phyloP scores from a whole-genome alignment of 2,888 invertebrate species.

The Aporophyla nigra region DNA sequence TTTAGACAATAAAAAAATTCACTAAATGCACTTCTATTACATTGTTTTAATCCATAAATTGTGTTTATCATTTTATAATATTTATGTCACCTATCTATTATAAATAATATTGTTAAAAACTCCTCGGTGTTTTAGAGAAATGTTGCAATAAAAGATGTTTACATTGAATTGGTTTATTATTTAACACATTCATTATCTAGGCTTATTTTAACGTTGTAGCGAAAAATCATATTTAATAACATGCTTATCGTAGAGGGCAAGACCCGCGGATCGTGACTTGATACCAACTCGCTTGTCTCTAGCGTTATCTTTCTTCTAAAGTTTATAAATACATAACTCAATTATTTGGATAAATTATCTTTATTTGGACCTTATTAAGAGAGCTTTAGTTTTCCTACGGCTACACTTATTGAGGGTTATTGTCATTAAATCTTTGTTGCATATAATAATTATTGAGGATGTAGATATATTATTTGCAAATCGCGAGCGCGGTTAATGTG shows the following conservation, averaged over 20 bases:
- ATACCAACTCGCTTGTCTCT: conserved; percentile 54
- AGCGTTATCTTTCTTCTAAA: conserved; percentile 43
- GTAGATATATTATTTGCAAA: background rate
- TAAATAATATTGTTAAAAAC: conserved; percentile 58
- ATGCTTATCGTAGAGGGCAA: conserved; percentile 65
- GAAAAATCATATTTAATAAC: conserved; percentile 52
- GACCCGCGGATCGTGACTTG: conserved; percentile 64
- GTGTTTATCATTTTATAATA: background rate
- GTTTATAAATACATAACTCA: conserved; percentile 26
- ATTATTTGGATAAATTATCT: conserved; percentile 30
- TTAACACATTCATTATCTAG: conserved; percentile 45
- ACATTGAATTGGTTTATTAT: conserved; percentile 65
- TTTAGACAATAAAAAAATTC: conserved; percentile 71
- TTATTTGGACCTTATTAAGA: conserved; percentile 28
- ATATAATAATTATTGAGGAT: conserved; percentile 19
- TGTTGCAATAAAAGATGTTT: conserved; percentile 72
- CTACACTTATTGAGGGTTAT: conserved; percentile 14
- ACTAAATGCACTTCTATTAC: conserved; percentile 1
- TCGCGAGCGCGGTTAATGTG: background rate
- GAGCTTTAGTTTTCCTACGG: conserved; percentile 31
- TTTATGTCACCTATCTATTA: conserved; percentile 1
- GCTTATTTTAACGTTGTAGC: conserved; percentile 43
- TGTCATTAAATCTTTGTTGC: conserved; percentile 32
- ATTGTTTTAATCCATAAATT: background rate
- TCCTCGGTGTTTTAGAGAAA: conserved; percentile 62